Base-by-base conservation (phyloP, 1,140 invertebrate species). In the Brachionus calyciflorus region DNA sequence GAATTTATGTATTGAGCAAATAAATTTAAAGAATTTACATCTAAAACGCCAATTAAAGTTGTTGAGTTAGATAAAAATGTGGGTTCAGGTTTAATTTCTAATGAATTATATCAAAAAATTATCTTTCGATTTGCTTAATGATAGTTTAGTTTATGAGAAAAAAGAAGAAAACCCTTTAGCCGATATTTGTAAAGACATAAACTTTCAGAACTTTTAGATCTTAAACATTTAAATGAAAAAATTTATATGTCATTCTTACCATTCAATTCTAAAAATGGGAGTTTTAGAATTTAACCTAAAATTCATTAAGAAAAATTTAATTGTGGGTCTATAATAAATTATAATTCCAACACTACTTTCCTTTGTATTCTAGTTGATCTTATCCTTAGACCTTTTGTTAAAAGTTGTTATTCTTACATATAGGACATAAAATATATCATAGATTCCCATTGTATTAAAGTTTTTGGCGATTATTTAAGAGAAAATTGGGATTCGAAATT, bases 61-160 rank as follows among this genome's bases (percentile, higher is more conserved):
- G 53, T 57, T 30, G 53, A 57, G 28, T 26, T 57, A 57, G 53
- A 57, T 57, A 57, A 57, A 26, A 57, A 57, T 57, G 28, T 57
- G 28, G 53, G 53, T 26, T 19, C 53, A 28, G 53, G 53, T 57
- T 28, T 57, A 28, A 57, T 57, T 57, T 19, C 21, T 57, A 24
- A 57, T 57, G 28, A 57, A 28, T 57, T 57, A 57, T 57, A 57
- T 57, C n/a, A 26, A 57, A 28, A 57, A 30, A 28, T 26, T 57
- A 26, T 28, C 21, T 57, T 57, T 57, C n/a, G 53, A 57, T 14
- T 26, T 57, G 14, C 28, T 57, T 26, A 26, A 57, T 57, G 53
- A 57, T 57, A 57, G 12, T 19, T 26, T 26, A 26, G 28, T 26
- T 57, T 57, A 57, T 30, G 14, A 2, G 28, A 24, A 57, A 26